Conservation (phyloP, 1,140 invertebrate genomes). For the Charaxes varanes region DNA sequence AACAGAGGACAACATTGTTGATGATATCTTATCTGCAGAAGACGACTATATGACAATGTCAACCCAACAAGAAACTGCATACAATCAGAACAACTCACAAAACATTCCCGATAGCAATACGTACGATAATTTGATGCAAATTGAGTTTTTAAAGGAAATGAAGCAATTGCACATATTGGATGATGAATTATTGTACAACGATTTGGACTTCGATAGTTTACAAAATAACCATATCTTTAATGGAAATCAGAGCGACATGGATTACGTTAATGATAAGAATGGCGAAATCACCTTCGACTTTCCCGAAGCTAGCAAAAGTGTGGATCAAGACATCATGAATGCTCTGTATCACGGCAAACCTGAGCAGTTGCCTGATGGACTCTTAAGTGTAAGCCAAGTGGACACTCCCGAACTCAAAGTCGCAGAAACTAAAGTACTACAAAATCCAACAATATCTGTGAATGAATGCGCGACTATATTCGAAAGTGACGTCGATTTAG, state of each 20-base stretch:
- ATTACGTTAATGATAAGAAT: conserved; percentile 40
- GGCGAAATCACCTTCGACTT: conserved; percentile 52
- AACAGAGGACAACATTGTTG: conserved; percentile 60
- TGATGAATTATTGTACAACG: conserved; percentile 58
- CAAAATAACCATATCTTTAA: conserved; percentile 55
- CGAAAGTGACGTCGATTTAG: conserved; percentile 64
- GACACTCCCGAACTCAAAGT: conserved; percentile 16
- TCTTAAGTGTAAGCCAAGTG: conserved; percentile 39
- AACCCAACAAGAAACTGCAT: conserved; percentile 31
- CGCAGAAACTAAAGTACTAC: conserved; percentile 21
- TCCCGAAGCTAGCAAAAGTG: conserved; percentile 34
- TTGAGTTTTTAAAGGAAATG: conserved; percentile 60
- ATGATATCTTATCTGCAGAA: conserved; percentile 58
- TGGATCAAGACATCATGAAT: conserved; percentile 60
- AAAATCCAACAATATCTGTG: conserved; percentile 31
- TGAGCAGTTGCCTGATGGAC: conserved; percentile 47
- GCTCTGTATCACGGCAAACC: conserved; percentile 43
- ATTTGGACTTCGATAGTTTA: conserved; percentile 57
- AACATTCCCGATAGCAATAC: conserved; percentile 23
- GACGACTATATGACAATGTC: conserved; percentile 56
- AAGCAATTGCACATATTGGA: conserved; percentile 54
- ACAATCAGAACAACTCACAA: conserved; percentile 20
- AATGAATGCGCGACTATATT: conserved; percentile 64
- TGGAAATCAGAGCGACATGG: conserved; percentile 41
- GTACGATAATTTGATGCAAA: conserved; percentile 54